Conservation (phyloP, 2,888 invertebrate genomes). For the Yponomeuta evonymella region DNA sequence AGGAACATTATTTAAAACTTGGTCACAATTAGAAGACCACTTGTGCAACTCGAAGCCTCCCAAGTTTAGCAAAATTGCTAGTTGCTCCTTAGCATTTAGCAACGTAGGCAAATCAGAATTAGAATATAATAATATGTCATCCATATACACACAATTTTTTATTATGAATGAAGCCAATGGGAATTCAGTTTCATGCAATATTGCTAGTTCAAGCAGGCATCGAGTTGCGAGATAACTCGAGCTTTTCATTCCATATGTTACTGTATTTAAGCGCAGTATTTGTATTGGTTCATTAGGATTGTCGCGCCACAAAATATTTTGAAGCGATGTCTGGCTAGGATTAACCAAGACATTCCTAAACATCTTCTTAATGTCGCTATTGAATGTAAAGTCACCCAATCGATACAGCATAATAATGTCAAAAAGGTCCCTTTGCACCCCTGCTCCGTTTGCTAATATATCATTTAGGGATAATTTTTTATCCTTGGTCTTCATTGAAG, state of each 20-base stretch:
- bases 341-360: constrained; percentile 1
- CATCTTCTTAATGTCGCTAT: constrained; percentile 3
- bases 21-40: too few species aligned
- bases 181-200: constrained; percentile 10
- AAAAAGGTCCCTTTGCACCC: constrained; percentile 11
- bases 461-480: constrained; percentile 9
- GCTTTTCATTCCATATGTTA: constrained; percentile 14
- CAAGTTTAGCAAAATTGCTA: constrained; percentile 15
- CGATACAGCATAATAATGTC: constrained; percentile 13
- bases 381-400: background rate
- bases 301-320: constrained; percentile 15
- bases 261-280: background rate
- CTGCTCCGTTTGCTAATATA: background rate
- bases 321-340: background rate
- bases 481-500: constrained; percentile 1
- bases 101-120: background rate
- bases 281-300: background rate
- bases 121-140: constrained; percentile 19
- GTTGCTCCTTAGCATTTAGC: constrained; percentile 2
- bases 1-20: background rate
- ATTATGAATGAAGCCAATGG: constrained; percentile 19
- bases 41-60: constrained; percentile 12
- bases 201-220: constrained; percentile 19
- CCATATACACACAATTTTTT: constrained; percentile 18
- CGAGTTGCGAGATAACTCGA: constrained; percentile 19